Conservation (phyloP, 2,888 invertebrate genomes). For the Lathronympha strigana region DNA sequence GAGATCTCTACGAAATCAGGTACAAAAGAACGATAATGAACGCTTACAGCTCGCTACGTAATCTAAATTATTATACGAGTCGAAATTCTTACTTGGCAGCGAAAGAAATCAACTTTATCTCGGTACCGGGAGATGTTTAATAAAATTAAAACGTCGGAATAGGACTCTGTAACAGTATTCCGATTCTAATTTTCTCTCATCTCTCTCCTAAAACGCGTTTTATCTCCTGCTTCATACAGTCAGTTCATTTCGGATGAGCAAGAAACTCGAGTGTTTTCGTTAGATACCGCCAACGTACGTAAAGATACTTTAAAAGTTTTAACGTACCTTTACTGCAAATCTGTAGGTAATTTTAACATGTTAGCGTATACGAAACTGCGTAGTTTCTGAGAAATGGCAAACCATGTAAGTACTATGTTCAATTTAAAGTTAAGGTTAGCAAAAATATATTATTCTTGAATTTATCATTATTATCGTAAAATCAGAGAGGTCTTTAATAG, state of each 20-base stretch:
- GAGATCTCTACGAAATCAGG: slow-evolving; percentile 83
- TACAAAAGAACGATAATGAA: slow-evolving; percentile 85
- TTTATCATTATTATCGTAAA: too few relatives aligned
- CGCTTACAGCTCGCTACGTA: slow-evolving; percentile 83
- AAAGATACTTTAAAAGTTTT: slow-evolving; percentile 49
- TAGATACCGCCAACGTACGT: slow-evolving; percentile 49
- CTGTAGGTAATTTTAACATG: slow-evolving; percentile 20
- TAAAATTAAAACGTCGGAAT: slow-evolving; percentile 80
- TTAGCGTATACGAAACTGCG: background rate
- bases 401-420: too few relatives aligned
- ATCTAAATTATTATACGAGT: slow-evolving; percentile 84
- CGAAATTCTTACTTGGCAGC: slow-evolving; percentile 81
- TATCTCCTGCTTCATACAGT: slow-evolving; percentile 52
- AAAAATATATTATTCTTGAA: too few relatives aligned
- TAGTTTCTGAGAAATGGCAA: too few relatives aligned
- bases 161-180: slow-evolving; percentile 69
- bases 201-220: slow-evolving; percentile 56
- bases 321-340: slow-evolving; percentile 45
- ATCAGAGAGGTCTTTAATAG: too few relatives aligned
- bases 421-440: too few relatives aligned
- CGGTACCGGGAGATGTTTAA: slow-evolving; percentile 77
- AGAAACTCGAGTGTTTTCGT: slow-evolving; percentile 47
- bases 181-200: slow-evolving; percentile 68
- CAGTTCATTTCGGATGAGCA: slow-evolving; percentile 52
- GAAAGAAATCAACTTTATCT: slow-evolving; percentile 83